Conservation (phyloP, 1,140 invertebrate species). For the Propsilocerus akamusi region DNA sequence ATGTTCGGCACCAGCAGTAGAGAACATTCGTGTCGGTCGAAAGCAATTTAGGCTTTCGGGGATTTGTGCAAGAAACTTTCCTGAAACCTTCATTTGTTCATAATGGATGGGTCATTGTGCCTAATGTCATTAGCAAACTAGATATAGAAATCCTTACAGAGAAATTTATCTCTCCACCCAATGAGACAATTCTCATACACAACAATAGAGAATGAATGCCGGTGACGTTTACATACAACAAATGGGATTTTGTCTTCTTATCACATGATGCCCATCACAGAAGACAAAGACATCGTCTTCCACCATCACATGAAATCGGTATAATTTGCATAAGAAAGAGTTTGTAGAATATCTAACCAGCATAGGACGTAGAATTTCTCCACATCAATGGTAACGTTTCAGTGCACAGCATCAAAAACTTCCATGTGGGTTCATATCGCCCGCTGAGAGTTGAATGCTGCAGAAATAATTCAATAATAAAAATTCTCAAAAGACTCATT, state of each 20-base stretch:
- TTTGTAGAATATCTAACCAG: neutral
- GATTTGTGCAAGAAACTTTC: neutral
- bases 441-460: too few species aligned
- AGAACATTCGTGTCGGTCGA: too few species aligned
- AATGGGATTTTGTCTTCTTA: neutral
- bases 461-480: too few species aligned
- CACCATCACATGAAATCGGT: neutral
- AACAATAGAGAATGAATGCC: neutral
- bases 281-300: neutral
- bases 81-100: neutral
- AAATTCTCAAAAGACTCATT: too few species aligned
- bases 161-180: neutral
- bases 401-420: neutral
- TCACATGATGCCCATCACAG: neutral
- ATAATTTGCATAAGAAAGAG: conserved; percentile 1
- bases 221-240: neutral
- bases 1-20: neutral
- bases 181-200: neutral
- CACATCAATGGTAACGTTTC: neutral
- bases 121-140: neutral
- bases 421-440: neutral
- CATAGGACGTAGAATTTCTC: neutral
- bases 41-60: neutral
- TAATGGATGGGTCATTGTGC: neutral
- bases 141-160: neutral